A percentile compares a stretch with the other conserved stretches of the same genome.
phyloP scores from a whole-genome alignment of 2,797 vertebrate genomes.

The Esox lucius region DNA sequence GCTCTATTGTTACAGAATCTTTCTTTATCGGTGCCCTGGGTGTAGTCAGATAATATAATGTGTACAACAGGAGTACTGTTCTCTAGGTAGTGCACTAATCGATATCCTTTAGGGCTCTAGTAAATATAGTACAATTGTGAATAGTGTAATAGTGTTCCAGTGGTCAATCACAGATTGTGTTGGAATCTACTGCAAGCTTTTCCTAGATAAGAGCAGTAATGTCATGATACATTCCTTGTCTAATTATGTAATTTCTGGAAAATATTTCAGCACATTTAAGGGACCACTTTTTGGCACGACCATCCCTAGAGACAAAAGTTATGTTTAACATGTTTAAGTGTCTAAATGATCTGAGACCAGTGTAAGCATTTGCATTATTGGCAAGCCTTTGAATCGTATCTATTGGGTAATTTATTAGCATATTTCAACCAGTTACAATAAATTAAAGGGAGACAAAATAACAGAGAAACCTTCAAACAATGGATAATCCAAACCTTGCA shows the following conservation, averaged over 20 bases:
- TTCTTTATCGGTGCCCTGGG: not conserved
- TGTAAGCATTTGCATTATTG: not conserved
- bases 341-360: not conserved
- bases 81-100: not conserved
- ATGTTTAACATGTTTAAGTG: not conserved
- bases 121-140: no score
- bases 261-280: not conserved
- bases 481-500: not conserved
- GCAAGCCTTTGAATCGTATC: not conserved
- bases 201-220: not conserved
- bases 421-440: not conserved
- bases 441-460: not conserved
- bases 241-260: not conserved
- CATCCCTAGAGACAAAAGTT: not conserved
- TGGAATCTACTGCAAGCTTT: not conserved
- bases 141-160: not conserved
- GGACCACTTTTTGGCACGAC: not conserved
- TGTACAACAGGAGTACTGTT: not conserved
- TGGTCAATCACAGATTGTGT: not conserved
- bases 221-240: not conserved
- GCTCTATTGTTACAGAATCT: not conserved
- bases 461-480: not conserved
- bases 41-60: not conserved
- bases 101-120: no score
- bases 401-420: not conserved